Evolutionary conservation across 1,140 invertebrate species (phyloP), one percentile per base, ranked within the genome.

Genomic region (Phenacoccus solenopsis): DNA sequence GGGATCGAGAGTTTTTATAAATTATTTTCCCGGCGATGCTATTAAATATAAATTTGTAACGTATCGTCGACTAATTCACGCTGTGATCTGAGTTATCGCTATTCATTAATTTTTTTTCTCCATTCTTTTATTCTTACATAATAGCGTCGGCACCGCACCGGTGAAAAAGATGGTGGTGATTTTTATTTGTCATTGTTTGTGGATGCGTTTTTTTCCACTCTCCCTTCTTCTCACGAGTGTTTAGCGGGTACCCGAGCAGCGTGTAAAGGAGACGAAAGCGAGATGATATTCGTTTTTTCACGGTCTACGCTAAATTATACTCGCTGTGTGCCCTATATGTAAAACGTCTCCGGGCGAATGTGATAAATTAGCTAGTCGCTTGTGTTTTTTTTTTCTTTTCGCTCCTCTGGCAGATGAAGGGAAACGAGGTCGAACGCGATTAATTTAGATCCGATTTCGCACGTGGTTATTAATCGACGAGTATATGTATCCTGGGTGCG

Each of bases 51-150:
- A 64, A 64, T 64, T 64, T 64, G 59, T 64, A 64, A 64, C 59
- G 21, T 24, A 64, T 64, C 13, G 59, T 5, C 59, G 59, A 64
- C 21, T 64, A 16, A 64, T 64, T 64, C 59, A 64, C 22, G 59
- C 59, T 25, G 59, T 25, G 59, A 64, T 25, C 59, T 64, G 59
- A 64, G 25, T 64, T 64, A 64, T 64, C 25, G 25, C 59, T 64
- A 64, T 64, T 64, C 59, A 64, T 64, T 64, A 64, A 64, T 64
- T 64, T 64, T 64, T 64, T 64, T 64, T 3, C n/a, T n/a, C 16
- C 3, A n/a, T 16, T 49, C 38, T 49, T 49, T 49, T 49, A 49
- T 49, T 49, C 38, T 49, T 49, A 49, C 38, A 49, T 49, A 49
- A 49, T 49, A n/a, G 16, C 30, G 38, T 49, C 38, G 38, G 38